phyloP scores from a whole-genome alignment of 2,113 vertebrate species.

The Cichladusa arquata region DNA sequence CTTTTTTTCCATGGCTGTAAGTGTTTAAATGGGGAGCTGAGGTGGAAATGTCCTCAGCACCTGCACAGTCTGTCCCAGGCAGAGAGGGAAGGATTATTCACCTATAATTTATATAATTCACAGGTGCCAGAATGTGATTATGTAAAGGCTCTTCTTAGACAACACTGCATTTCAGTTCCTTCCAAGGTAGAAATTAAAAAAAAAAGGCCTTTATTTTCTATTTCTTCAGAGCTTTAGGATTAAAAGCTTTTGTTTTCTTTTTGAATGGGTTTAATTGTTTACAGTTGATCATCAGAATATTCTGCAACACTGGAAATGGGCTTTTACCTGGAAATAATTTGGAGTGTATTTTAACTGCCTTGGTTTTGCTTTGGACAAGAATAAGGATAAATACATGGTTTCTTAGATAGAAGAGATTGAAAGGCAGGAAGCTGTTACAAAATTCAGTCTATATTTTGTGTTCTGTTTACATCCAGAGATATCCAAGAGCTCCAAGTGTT shows the following conservation, averaged over 20 bases:
- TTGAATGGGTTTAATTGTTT: not conserved
- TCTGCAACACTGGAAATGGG: not conserved
- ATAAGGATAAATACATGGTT: not conserved
- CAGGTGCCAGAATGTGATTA: not conserved
- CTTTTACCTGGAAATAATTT: not conserved
- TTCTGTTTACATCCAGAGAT: conserved; percentile 30
- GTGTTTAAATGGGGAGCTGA: no score
- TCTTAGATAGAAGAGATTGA: not conserved
- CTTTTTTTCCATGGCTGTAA: not conserved
- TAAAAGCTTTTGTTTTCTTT: not conserved
- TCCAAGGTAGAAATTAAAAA: not conserved
- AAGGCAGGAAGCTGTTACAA: not conserved
- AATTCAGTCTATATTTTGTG: conserved; percentile 8
- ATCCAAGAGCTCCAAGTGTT: not conserved
- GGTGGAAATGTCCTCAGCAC: not conserved
- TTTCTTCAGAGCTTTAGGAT: not conserved
- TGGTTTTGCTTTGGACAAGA: not conserved
- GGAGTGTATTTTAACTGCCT: not conserved
- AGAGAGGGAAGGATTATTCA: not conserved
- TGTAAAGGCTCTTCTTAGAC: not conserved
- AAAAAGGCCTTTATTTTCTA: not conserved
- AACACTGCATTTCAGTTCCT: not conserved
- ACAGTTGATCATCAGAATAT: not conserved
- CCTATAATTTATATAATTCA: not conserved
- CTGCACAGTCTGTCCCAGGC: not conserved